Evolutionary conservation across 92 coral and sea anemone genomes (phyloP).

Genomic region (Pocillopora meandrina): DNA sequence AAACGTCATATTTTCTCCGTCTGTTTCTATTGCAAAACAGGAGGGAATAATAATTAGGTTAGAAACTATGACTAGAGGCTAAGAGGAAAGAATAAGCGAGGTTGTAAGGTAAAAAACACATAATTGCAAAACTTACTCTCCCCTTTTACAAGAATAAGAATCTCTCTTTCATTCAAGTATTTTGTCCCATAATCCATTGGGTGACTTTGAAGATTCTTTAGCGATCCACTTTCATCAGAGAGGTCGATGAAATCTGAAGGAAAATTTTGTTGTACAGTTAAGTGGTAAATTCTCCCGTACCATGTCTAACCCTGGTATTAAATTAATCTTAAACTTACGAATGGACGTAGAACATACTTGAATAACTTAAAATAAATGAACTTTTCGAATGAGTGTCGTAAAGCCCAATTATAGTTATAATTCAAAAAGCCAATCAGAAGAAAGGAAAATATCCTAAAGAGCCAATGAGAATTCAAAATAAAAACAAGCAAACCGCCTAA

Average conservation of each 20-base stretch:
- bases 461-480: too few relatives aligned
- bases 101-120: too few relatives aligned
- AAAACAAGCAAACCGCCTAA: too few relatives aligned
- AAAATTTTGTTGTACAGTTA: neutral
- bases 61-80: neutral
- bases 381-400: too few relatives aligned
- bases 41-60: neutral
- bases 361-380: too few relatives aligned
- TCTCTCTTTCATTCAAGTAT: constrained; percentile 81
- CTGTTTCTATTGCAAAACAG: constrained; percentile 50
- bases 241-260: constrained; percentile 84
- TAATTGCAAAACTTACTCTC: constrained; percentile 66
- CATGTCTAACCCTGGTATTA: too few relatives aligned
- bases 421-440: too few relatives aligned
- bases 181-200: constrained; percentile 94
- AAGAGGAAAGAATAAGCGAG: neutral
- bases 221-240: constrained; percentile 89
- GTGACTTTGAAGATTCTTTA: constrained; percentile 76
- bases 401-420: too few relatives aligned
- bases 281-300: too few relatives aligned
- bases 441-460: too few relatives aligned
- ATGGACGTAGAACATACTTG: too few relatives aligned
- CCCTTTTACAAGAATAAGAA: constrained; percentile 84
- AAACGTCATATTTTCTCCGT: constrained; percentile 76
- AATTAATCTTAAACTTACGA: too few relatives aligned